Base-by-base conservation (phyloP, 2,113 vertebrate species). In the Picathartes gymnocephalus region DNA sequence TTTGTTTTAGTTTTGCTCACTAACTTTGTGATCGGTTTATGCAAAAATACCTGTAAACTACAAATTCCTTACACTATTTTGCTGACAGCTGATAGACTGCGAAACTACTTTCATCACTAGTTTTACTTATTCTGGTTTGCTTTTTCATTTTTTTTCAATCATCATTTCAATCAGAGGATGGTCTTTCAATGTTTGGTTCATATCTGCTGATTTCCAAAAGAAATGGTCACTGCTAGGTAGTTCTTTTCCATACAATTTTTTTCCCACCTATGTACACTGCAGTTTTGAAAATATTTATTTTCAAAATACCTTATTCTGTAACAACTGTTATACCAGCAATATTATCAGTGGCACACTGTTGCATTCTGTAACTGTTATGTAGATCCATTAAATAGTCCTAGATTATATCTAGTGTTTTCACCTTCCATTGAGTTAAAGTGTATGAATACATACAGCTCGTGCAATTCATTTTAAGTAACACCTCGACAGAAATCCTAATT, bases 1-100 rank as follows among this genome's bases (percentile, higher is more conserved):
- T 74, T 23, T 23, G 3, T 11, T 81, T 54, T 35, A 64, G 20
- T 51, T 81, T 2, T 28, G 20, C 21, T 64, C 1, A 0, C 6
- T 62, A 74, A 9, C 16, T 47, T 37, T 47, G 13, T 28, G 22
- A 40, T 56, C 0, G 1, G 31, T 79, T 64, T n/a, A 39, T 30
- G 47, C 7, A 9, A 66, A 68, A 84, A 65, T n/a, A 42, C 27
- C 7, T 51, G 15, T 18, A 72, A 77, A n/a, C 48, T 53, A 54
- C 11, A 69, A 70, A 79, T 24, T 45, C 20, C 40, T 74, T 40
- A 39, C 4, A 13, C 2, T 28, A 24, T 54, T 81, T 70, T 68
- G 4, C 19, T 47, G 18, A 62, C 47, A 90, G 11, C 4, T 81
- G 25, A 78, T 13, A 45, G 25, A 57, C n/a, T 22, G 11, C 23